Conservation (phyloP, 2,113 vertebrate genomes). For the Silurus asotus region DNA sequence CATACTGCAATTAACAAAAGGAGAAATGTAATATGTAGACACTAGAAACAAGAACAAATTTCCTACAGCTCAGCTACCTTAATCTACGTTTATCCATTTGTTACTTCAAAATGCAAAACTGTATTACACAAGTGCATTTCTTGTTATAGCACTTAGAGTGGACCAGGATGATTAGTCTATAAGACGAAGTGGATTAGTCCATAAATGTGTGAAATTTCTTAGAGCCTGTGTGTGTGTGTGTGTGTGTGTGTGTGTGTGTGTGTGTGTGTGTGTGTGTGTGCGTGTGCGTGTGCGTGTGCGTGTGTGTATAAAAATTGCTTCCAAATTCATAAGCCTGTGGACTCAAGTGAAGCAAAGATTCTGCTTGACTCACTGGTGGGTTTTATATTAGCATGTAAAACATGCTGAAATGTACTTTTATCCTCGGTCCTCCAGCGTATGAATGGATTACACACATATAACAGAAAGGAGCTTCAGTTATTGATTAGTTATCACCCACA, state of each 20-base stretch:
- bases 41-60: constrained; percentile 34
- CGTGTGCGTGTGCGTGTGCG: background rate
- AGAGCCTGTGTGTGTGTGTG: background rate
- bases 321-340: constrained; percentile 38
- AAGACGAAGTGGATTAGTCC: background rate
- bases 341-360: constrained; percentile 30
- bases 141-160: background rate
- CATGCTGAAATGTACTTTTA: constrained; percentile 1
- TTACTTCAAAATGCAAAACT: background rate
- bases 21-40: background rate
- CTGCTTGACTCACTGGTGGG: constrained; percentile 42
- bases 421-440: background rate
- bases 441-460: constrained; percentile 9
- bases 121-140: background rate
- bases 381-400: constrained; percentile 35
- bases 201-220: background rate
- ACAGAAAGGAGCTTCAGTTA: constrained; percentile 28
- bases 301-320: background rate
- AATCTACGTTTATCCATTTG: background rate
- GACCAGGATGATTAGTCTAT: background rate
- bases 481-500: constrained; percentile 36
- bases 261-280: background rate
- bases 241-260: too few relatives aligned
- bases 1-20: background rate
- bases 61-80: background rate